Percentiles rank a stretch among this genome's conserved stretches.
Conservation (phyloP, 1,140 invertebrate species). For the Achroia grisella region DNA sequence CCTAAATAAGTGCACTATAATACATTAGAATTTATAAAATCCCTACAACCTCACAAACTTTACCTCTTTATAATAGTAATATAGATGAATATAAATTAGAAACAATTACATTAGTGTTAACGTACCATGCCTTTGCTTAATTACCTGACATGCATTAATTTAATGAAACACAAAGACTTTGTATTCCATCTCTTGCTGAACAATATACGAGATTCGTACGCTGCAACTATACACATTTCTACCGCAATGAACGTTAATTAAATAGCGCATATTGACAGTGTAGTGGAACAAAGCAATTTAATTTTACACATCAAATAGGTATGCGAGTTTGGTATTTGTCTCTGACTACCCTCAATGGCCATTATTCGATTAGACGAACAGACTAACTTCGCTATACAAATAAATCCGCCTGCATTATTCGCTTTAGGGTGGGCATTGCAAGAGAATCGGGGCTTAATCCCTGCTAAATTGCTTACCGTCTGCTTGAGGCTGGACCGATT, state of each 20-base stretch:
- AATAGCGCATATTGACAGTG: conserved; percentile 5
- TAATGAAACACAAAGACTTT: no score
- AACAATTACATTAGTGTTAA: no score
- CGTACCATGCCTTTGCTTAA: no score
- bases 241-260: conserved; percentile 9
- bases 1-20: no score
- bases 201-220: no score
- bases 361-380: conserved; percentile 49
- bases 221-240: no score
- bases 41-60: no score
- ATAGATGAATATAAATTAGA: no score
- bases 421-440: conserved; percentile 38
- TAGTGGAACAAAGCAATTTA: conserved; percentile 18
- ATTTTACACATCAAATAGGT: conserved; percentile 17
- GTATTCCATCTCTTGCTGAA: no score
- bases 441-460: conserved; percentile 53
- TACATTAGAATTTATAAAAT: no score
- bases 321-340: conserved; percentile 12
- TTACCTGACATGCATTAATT: no score
- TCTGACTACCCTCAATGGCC: conserved; percentile 33
- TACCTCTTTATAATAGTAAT: no score
- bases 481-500: conserved; percentile 30
- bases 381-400: conserved; percentile 45
- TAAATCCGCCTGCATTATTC: conserved; percentile 54
- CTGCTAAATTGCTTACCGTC: conserved; percentile 55